phyloP scores from a whole-genome alignment of 2,113 vertebrate genomes.

The Notechis scutatus region DNA sequence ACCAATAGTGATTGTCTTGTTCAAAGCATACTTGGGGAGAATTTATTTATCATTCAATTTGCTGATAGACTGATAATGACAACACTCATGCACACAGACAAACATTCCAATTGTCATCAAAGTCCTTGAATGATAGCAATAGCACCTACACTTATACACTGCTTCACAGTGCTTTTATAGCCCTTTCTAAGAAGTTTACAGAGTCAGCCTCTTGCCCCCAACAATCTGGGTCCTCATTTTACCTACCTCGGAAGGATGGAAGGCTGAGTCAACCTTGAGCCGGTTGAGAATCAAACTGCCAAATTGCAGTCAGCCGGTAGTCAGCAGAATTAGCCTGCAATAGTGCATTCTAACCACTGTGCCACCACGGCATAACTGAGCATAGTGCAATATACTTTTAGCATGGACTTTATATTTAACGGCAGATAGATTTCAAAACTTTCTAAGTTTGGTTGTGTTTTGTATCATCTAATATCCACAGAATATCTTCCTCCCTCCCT shows the following conservation, averaged over 20 bases:
- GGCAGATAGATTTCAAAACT: neutral
- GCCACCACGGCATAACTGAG: neutral
- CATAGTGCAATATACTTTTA: neutral
- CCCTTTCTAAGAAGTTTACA: too few species aligned
- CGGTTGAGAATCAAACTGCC: too few species aligned
- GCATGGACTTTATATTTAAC: neutral
- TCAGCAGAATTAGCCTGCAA: too few species aligned
- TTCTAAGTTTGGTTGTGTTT: constrained; percentile 26
- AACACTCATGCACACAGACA: neutral
- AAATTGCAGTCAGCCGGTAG: too few species aligned
- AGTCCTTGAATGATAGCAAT: neutral
- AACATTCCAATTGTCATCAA: neutral
- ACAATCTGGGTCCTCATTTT: too few species aligned
- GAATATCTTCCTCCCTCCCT: neutral
- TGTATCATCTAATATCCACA: neutral
- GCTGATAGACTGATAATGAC: neutral
- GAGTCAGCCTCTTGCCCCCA: too few species aligned
- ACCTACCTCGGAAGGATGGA: too few species aligned
- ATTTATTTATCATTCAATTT: neutral
- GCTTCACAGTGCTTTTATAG: too few species aligned
- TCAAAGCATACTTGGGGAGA: neutral
- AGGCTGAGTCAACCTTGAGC: too few species aligned
- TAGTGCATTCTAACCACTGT: too few species aligned
- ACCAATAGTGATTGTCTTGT: too few species aligned
- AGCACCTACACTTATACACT: too few species aligned